These are phyloP conservation scores for Gymnopithys bicolor DNA, from an alignment of 2,797 vertebrate species.

Conservation along the genomic window DNA sequence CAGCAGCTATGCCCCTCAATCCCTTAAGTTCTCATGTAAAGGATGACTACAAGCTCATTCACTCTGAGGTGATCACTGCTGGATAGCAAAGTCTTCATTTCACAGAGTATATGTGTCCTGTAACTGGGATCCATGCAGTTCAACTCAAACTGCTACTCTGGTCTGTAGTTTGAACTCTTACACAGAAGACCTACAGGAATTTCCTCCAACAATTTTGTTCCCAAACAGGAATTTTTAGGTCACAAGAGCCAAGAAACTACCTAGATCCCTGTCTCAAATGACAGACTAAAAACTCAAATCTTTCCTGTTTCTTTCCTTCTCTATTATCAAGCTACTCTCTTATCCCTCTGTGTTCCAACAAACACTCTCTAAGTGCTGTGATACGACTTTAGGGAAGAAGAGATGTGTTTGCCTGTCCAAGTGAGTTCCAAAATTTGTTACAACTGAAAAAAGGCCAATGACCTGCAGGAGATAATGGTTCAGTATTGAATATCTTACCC, in stretches of 20 bases:
- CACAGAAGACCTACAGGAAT: background rate
- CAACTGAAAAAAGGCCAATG: background rate
- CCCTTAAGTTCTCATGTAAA: background rate
- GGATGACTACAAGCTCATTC: background rate
- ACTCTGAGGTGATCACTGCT: background rate
- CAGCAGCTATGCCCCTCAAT: background rate
- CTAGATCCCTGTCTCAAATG: background rate
- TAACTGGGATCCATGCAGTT: background rate
- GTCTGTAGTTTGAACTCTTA: background rate
- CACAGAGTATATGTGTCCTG: background rate
- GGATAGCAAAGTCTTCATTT: background rate
- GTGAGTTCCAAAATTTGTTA: background rate
- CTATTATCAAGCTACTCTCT: background rate
- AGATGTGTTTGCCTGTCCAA: background rate
- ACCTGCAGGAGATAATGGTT: background rate
- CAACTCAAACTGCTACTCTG: background rate
- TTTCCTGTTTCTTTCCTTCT: background rate
- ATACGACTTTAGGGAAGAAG: background rate
- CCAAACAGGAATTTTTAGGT: background rate
- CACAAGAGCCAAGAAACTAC: background rate
- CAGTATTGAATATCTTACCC: constrained; percentile 75
- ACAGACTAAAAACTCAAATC: background rate
- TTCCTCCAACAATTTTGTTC: background rate
- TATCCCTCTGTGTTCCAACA: background rate
- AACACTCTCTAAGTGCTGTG: background rate